Conservation (phyloP, 2,797 vertebrate genomes). For the Monodelphis domestica region DNA sequence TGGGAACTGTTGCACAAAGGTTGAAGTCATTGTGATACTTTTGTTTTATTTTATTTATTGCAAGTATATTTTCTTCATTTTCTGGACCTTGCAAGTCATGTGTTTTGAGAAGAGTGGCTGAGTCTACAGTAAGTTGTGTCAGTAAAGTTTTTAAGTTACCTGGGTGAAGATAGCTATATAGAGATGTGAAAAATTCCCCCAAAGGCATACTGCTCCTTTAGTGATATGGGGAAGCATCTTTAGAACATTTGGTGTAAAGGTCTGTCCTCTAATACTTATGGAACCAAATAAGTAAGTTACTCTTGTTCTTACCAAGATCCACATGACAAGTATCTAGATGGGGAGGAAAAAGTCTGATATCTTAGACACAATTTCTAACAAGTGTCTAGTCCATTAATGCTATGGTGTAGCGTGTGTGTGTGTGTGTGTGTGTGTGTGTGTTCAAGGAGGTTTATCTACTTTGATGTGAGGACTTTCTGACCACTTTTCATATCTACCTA, state of each 20-base stretch:
- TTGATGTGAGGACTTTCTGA: too few species aligned
- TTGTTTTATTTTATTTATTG: background rate
- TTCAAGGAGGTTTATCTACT: too few species aligned
- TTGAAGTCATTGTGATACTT: background rate
- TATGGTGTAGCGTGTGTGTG: too few species aligned
- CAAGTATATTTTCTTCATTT: background rate
- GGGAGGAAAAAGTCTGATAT: background rate
- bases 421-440: too few species aligned
- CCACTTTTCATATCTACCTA: too few species aligned
- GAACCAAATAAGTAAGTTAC: background rate
- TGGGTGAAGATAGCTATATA: background rate
- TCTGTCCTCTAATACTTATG: background rate
- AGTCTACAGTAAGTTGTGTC: background rate
- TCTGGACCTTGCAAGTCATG: background rate
- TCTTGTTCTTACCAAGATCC: background rate
- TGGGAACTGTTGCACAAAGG: background rate
- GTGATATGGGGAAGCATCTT: background rate
- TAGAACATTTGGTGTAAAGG: background rate
- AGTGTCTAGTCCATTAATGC: too few species aligned
- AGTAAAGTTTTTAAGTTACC: background rate
- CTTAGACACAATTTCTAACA: background rate
- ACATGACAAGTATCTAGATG: background rate
- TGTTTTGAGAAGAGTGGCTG: background rate
- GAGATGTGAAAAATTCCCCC: background rate
- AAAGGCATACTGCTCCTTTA: background rate